phyloP scores from a whole-genome alignment of 2,888 invertebrate genomes.

The Dryomyza anilis region DNA sequence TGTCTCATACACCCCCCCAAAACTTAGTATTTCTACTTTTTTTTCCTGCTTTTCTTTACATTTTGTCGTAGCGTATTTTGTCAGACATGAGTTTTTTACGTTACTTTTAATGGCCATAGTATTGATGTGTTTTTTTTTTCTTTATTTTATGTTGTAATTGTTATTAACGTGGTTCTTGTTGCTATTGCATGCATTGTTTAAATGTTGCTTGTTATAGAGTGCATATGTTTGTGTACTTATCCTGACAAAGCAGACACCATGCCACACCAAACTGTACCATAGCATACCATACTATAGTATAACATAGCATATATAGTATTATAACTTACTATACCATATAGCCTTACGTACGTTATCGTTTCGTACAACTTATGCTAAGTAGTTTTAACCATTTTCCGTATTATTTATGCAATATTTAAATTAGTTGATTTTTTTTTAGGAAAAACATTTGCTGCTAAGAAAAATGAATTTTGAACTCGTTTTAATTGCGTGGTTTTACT shows the following conservation, averaged over 20 bases:
- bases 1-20: background rate
- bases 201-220: constrained; percentile 17
- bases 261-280: too few relatives aligned
- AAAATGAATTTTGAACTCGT: too few relatives aligned
- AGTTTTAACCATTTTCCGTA: constrained; percentile 4
- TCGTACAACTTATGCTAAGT: background rate
- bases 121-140: background rate
- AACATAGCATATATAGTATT: too few relatives aligned
- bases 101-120: background rate
- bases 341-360: background rate
- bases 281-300: background rate
- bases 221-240: too few relatives aligned
- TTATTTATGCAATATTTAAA: constrained; percentile 1
- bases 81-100: background rate
- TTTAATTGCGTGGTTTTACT: too few relatives aligned
- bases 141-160: background rate
- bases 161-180: background rate
- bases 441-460: too few relatives aligned
- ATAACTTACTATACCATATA: too few relatives aligned
- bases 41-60: background rate
- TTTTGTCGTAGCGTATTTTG: background rate
- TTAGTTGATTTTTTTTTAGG: too few relatives aligned
- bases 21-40: background rate
- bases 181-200: constrained; percentile 19
- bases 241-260: too few relatives aligned